Evolutionary conservation across 37 sponge, comb jelly and placozoan species (phyloP), one percentile per base, ranked within the genome.

Genomic region (Ephydatia muelleri): DNA sequence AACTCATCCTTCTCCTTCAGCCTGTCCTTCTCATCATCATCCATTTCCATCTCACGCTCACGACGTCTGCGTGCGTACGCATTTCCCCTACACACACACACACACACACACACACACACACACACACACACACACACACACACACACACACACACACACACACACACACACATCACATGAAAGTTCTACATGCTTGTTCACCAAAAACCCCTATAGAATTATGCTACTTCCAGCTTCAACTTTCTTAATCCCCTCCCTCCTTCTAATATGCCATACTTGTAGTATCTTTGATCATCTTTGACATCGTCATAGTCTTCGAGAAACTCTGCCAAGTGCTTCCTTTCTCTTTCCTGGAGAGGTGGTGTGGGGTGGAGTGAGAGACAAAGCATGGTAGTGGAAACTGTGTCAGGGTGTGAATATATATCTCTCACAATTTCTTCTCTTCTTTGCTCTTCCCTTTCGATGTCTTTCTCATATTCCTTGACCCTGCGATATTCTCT

Each of bases 231-330:
- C 23, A 73, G 19, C 23, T 73, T 43, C 4, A 43, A 43, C 8
- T 43, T 43, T 43, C 8, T 43, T 8, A 43, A 8, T 11, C 8
- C 47, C 47, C 47, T 8, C 8, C 47, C 4, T 43, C 8, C 8
- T 8, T 8, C 47, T 8, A 57, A 57, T 14, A 5, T 64, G 33
- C 57, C 16, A 34, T 78, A 97, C 95, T 81, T 94, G 79, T 98
- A 98, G 82, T 96, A 96, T 72, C 83, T 84, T 39, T 90, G 84
- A 75, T 98, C 99, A 85, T 98, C 94, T 74, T 92, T 89, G 0
- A 93, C 97, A 78, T 98, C 99, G 80, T 98, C 95, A 64, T 98
- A 98, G 32, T 94, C 94, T 37, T 85, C 92, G 23, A 98, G 78
- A 64, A 94, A 94, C n/a, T 92, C 82, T 28, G 83, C 90, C 37